These are phyloP conservation scores for Idaea straminata DNA, from an alignment of 2,888 invertebrate species.

Conservation along the genomic window DNA sequence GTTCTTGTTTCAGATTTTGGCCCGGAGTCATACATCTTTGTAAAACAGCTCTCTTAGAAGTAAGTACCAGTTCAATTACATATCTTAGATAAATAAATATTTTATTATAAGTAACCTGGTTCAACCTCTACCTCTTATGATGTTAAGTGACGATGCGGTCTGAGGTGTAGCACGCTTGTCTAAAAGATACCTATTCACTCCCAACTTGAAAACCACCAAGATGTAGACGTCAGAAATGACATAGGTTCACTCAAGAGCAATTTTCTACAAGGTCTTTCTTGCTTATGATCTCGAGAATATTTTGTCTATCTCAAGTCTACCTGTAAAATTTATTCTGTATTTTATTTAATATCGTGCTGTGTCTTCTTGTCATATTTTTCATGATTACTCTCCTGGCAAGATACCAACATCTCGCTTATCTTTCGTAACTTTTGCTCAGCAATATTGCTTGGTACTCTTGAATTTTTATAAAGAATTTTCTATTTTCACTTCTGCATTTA, in stretches of 20 bases:
- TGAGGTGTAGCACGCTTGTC: background rate
- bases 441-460: constrained; percentile 24
- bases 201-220: background rate
- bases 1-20: constrained; percentile 68
- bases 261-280: constrained; percentile 29
- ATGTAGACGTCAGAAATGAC: background rate
- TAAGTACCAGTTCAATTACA: constrained; percentile 43
- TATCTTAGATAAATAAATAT: background rate
- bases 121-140: background rate
- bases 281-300: constrained; percentile 34
- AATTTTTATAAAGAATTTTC: constrained; percentile 16
- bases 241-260: background rate
- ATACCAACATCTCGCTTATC: constrained; percentile 72
- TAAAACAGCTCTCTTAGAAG: constrained; percentile 66
- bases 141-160: background rate
- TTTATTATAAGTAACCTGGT: background rate
- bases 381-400: constrained; percentile 73
- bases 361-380: constrained; percentile 67
- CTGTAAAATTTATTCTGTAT: constrained; percentile 57
- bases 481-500: constrained; percentile 18
- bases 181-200: background rate
- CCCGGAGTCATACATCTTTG: constrained; percentile 73
- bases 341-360: constrained; percentile 67
- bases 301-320: constrained; percentile 50
- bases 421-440: constrained; percentile 62